Percentiles rank a stretch among this genome's conserved stretches.
phyloP scores from a whole-genome alignment of 2,888 invertebrate species.

The Agrotis clavis region DNA sequence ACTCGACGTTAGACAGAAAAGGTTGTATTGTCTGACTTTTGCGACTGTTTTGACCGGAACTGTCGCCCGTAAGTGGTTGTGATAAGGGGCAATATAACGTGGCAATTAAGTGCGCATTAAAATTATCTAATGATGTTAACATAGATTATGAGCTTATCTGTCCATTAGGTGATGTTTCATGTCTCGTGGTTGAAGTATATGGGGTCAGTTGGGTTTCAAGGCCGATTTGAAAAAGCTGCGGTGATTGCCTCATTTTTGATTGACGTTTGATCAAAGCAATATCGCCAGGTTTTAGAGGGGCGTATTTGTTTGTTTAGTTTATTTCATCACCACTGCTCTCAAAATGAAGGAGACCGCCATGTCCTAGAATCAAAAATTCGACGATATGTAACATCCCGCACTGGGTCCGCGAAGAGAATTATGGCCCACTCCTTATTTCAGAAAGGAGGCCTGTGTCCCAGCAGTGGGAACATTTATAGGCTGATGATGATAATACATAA shows the following conservation, averaged over 20 bases:
- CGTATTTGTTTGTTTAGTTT: too few relatives aligned
- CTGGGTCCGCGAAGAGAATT: too few relatives aligned
- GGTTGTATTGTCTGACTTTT: conserved; percentile 10
- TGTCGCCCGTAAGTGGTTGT: conserved; percentile 13
- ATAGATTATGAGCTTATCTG: conserved; percentile 40
- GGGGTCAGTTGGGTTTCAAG: conserved; percentile 11
- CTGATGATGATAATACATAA: too few relatives aligned
- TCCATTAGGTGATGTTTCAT: conserved; percentile 46
- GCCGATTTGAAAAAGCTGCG: background rate
- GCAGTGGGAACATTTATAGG: too few relatives aligned
- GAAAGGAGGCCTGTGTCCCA: too few relatives aligned
- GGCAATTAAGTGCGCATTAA: conserved; percentile 52
- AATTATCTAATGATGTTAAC: conserved; percentile 48
- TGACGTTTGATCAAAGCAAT: too few relatives aligned
- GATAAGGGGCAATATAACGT: conserved; percentile 35
- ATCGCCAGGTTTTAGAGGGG: too few relatives aligned
- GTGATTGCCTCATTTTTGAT: background rate
- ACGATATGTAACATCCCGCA: too few relatives aligned
- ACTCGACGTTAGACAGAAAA: conserved; percentile 21
- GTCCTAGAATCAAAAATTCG: too few relatives aligned
- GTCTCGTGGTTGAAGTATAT: conserved; percentile 1
- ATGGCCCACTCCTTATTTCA: too few relatives aligned
- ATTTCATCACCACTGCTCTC: too few relatives aligned
- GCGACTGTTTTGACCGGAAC: conserved; percentile 31
- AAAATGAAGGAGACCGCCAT: too few relatives aligned